phyloP scores from a whole-genome alignment of 37 sponge, comb jelly and placozoan species.

The Lycopodina hypogea region DNA sequence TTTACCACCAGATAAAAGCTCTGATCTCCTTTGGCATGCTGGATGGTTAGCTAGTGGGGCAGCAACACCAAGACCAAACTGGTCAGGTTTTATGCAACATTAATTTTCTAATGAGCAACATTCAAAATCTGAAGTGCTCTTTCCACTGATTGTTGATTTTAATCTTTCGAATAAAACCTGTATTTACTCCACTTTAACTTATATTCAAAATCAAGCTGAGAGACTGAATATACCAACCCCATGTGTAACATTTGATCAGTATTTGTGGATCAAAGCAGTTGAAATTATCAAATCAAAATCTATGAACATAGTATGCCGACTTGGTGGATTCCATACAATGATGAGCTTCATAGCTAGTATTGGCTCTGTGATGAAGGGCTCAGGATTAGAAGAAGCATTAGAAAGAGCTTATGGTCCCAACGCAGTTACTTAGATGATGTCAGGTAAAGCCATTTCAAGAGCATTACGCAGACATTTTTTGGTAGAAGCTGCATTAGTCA shows the following conservation, averaged over 20 bases:
- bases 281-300: too few relatives aligned
- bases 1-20: slow-evolving; percentile 1
- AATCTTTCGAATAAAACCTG: not conserved
- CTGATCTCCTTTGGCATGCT: not conserved
- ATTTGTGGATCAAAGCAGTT: too few relatives aligned
- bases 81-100: slow-evolving; percentile 50
- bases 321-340: too few relatives aligned
- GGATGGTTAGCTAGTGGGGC: too few relatives aligned
- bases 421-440: slow-evolving; percentile 26
- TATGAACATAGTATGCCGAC: too few relatives aligned
- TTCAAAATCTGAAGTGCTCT: slow-evolving; percentile 18
- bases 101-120: not conserved
- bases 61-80: slow-evolving; percentile 12
- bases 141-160: slow-evolving; percentile 32
- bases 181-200: slow-evolving; percentile 22
- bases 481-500: slow-evolving; percentile 37
- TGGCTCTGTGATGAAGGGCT: too few relatives aligned
- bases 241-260: too few relatives aligned
- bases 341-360: too few relatives aligned
- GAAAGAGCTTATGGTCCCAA: slow-evolving; percentile 36
- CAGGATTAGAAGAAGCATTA: too few relatives aligned
- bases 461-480: slow-evolving; percentile 42
- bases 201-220: slow-evolving; percentile 20
- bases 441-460: slow-evolving; percentile 34
- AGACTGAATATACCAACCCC: not conserved